Base-by-base conservation (phyloP, 2,888 invertebrate genomes). In the Osmoderma eremita region DNA sequence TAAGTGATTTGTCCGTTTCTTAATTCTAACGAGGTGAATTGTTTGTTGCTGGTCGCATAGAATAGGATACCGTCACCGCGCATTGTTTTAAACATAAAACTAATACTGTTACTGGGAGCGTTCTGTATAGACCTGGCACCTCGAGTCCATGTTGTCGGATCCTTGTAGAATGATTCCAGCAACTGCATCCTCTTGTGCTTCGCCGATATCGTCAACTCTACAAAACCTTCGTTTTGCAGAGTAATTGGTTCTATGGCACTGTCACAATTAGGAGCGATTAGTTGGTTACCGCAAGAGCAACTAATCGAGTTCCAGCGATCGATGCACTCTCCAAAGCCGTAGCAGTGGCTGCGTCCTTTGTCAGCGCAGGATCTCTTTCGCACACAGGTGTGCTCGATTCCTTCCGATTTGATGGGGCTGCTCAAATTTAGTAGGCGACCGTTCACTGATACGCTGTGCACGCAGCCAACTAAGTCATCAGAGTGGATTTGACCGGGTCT, bases 401-500 rank as follows among this genome's bases (percentile, higher is more conserved):
- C 91, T 3, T 88, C 86, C 2, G 92, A 88, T 56, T 88, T 84
- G 1, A 93, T 74, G 0, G 95, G 94, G 73, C 86, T 90, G 67
- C 92, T 92, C 61, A 96, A 83, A 78, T 96, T 95, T 20, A 96
- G 79, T 0, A 89, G 84, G 18, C 94, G 87, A 2, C 95, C 96
- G 77, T 97, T 96, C 63, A 97, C 88, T 0, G 92, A 88, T 1
- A 97, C 91, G 73, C 94, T 94, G 77, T 96, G 95, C 72, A 97
- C 89, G 78, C 98, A 98, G 3, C 98, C 98, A 13, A 97, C 91
- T 68, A 98, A 90, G 79, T 97, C 97, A 78, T 97, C 96, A 0
- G 95, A 91, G 76, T 91, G 91, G 41, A 97, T 89, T 82, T 97
- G 96, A 0, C 94, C 95, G 0, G 94, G 94, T 49, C 95, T 87